phyloP scores from a whole-genome alignment of 1,140 invertebrate genomes.

The Drosophila pectinifera region DNA sequence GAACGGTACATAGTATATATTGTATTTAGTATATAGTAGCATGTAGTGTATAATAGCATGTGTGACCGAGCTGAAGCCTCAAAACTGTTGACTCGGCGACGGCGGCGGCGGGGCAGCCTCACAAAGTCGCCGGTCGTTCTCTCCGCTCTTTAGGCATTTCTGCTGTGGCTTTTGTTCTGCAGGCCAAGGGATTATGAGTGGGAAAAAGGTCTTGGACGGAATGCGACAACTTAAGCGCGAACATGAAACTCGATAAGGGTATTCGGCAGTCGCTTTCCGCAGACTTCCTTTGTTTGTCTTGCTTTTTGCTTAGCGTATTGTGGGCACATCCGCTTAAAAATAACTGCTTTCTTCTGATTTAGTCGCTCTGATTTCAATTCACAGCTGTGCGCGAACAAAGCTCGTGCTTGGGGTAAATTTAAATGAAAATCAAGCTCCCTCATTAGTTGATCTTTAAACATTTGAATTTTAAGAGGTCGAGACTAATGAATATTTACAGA shows the following conservation, averaged over 20 bases:
- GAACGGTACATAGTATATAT: not conserved
- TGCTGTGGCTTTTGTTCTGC: conserved; percentile 23
- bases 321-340: conserved; percentile 60
- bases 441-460: conserved; percentile 2
- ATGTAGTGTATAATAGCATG: conserved; percentile 2
- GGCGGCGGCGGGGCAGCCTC: conserved; percentile 19
- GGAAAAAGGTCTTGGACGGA: conserved; percentile 5
- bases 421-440: conserved; percentile 3
- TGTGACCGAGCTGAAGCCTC: conserved; percentile 41
- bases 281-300: conserved; percentile 35
- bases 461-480: conserved; percentile 22
- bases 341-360: conserved; percentile 62
- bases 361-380: conserved; percentile 32
- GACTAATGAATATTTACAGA: not conserved
- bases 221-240: conserved; percentile 24
- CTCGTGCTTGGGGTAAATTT: conserved; percentile 1
- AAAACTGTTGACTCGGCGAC: conserved; percentile 47
- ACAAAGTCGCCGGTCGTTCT: conserved; percentile 19
- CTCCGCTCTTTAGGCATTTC: conserved; percentile 5
- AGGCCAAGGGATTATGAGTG: conserved; percentile 29
- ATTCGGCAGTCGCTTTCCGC: conserved; percentile 26
- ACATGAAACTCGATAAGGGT: conserved; percentile 32
- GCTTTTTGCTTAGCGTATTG: conserved; percentile 27
- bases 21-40: not conserved
- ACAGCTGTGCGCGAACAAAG: conserved; percentile 30